Evolutionary conservation across 2,888 invertebrate genomes (phyloP).

Genomic region (Eupithecia dodoneata): DNA sequence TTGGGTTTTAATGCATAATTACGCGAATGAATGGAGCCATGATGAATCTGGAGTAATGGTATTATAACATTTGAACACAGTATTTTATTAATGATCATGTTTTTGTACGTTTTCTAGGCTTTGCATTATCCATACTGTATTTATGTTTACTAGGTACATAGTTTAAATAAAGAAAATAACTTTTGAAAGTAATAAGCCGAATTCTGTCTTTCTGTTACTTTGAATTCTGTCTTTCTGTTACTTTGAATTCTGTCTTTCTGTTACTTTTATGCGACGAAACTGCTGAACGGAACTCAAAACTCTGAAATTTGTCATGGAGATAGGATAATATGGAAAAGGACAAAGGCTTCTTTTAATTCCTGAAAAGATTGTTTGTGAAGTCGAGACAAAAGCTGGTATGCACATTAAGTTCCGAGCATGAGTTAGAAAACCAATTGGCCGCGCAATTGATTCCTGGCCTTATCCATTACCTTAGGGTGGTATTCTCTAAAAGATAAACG

Average conservation of each 20-base stretch:
- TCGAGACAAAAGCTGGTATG: neutral
- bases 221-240: neutral
- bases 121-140: neutral
- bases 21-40: slow-evolving; percentile 38
- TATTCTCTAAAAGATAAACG: neutral
- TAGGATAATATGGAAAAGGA: neutral
- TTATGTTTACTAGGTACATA: too few species aligned
- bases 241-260: neutral
- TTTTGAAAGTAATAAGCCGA: neutral
- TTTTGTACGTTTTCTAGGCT: neutral
- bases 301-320: neutral
- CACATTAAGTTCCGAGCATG: neutral
- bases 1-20: slow-evolving; percentile 53
- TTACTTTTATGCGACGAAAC: neutral
- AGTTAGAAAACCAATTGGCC: neutral
- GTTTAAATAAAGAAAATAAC: too few species aligned
- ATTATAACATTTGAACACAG: slow-evolving; percentile 21
- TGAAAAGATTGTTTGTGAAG: neutral
- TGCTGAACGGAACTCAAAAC: neutral
- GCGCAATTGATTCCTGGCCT: too few species aligned
- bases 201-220: neutral
- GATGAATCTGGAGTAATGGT: slow-evolving; percentile 31
- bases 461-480: too few species aligned
- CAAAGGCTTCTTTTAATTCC: neutral
- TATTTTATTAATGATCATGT: neutral